phyloP scores from a whole-genome alignment of 2,797 vertebrate species.

The Sarcoramphus papa region DNA sequence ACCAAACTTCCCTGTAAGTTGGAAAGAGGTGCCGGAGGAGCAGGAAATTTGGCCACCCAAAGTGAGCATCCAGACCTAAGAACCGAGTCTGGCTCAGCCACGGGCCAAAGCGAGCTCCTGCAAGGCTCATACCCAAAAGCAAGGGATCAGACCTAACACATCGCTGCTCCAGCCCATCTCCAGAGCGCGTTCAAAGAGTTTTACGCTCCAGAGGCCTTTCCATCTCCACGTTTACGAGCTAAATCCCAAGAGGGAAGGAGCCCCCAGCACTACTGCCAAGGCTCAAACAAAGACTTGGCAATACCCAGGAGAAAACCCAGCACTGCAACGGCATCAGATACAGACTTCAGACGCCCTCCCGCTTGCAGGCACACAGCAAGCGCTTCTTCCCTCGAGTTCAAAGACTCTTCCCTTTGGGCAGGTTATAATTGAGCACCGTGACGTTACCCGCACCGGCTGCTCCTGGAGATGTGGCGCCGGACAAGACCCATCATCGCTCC shows the following conservation, averaged over 20 bases:
- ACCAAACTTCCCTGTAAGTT: neutral
- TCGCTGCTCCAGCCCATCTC: neutral
- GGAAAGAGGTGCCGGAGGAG: neutral
- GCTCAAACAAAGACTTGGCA: neutral
- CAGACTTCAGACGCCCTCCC: neutral
- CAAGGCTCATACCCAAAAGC: fast-evolving
- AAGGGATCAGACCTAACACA: neutral
- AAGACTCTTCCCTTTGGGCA: conserved; percentile 47
- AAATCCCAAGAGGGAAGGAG: neutral
- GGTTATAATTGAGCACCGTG: conserved; percentile 20
- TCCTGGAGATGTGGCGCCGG: fast-evolving
- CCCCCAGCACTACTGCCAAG: neutral
- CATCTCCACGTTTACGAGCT: neutral
- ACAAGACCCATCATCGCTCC: neutral
- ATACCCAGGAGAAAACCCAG: neutral
- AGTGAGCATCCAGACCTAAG: neutral
- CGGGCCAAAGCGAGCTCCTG: neutral
- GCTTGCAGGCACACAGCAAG: neutral
- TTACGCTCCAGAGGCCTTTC: neutral
- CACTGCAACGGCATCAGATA: fast-evolving
- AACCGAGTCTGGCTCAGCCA: neutral
- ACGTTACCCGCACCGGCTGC: neutral
- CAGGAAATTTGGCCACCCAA: neutral
- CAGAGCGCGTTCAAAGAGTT: neutral
- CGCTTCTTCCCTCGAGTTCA: conserved; percentile 21